A percentile compares a stretch with the other conserved stretches of the same genome.
phyloP scores from a whole-genome alignment of 2,797 vertebrate genomes.

The Prionace glauca region DNA sequence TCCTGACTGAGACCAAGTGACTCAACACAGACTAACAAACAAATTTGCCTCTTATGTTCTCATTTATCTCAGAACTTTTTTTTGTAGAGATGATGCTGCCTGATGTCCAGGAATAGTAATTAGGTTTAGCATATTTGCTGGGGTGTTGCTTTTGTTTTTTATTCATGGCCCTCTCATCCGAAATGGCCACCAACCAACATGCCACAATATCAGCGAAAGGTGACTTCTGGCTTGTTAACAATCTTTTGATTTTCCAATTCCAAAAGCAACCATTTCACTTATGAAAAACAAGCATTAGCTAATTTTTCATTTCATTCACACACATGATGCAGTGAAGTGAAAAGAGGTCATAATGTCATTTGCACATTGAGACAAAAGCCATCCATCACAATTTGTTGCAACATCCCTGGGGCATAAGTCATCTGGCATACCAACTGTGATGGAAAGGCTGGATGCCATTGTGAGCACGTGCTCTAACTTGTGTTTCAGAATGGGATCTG shows the following conservation, averaged over 20 bases:
- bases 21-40: neutral
- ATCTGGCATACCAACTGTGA: neutral
- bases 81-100: neutral
- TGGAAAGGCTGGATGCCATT: neutral
- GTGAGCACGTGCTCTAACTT: neutral
- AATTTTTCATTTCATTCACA: neutral
- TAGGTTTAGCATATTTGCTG: neutral
- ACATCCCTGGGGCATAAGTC: neutral
- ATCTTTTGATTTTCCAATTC: neutral
- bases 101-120: neutral
- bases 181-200: neutral
- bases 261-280: neutral
- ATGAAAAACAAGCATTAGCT: neutral
- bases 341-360: neutral
- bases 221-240: neutral
- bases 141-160: neutral
- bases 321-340: no score
- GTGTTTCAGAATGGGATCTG: neutral
- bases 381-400: neutral
- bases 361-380: neutral
- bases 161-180: neutral
- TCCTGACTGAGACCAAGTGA: neutral
- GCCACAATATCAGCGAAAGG: neutral
- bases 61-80: neutral
- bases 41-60: neutral